Conservation (phyloP, 2,113 vertebrate species). For the Mastomys natalensis region DNA sequence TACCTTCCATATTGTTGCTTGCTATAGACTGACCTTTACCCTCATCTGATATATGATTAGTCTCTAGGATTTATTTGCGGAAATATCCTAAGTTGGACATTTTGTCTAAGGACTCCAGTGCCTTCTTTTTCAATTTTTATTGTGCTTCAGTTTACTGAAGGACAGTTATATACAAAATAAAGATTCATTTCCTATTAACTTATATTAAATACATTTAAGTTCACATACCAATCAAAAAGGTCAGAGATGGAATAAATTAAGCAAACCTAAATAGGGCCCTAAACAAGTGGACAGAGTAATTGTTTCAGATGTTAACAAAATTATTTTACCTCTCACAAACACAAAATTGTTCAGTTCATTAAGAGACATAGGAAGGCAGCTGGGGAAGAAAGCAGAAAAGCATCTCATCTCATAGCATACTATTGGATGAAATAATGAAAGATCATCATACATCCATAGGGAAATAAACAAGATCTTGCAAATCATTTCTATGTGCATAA, state of each 20-base stretch:
- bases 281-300: neutral
- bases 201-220: neutral
- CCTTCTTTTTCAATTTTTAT: neutral
- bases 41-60: too few species aligned
- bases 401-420: neutral
- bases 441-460: conserved; percentile 28
- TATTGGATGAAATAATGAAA: conserved; percentile 36
- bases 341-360: neutral
- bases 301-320: neutral
- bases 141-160: neutral
- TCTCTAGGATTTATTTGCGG: neutral
- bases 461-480: conserved; percentile 51
- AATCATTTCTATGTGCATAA: conserved; percentile 31
- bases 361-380: neutral
- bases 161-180: neutral
- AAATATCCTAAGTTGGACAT: neutral
- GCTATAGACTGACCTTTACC: neutral
- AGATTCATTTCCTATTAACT: neutral
- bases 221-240: neutral
- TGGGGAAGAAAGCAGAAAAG: neutral
- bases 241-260: neutral
- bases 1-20: neutral
- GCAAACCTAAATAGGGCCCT: neutral
- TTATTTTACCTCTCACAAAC: neutral
- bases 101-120: neutral